Base-by-base conservation (phyloP, 2,797 vertebrate genomes). In the Cyprinella venusta region DNA sequence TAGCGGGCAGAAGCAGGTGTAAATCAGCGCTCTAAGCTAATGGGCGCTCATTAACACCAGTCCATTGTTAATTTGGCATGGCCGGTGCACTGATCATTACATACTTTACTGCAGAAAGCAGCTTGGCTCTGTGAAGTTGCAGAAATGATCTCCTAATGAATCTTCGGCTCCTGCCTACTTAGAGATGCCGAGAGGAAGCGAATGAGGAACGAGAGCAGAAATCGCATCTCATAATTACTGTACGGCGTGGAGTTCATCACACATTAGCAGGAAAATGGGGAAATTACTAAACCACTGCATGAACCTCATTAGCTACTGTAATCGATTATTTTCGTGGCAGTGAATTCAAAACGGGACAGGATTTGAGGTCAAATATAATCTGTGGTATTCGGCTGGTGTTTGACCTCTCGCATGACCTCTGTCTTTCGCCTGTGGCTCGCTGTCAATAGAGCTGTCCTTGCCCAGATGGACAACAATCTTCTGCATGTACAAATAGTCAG, bases 51-150 rank as follows among this genome's bases (percentile, higher is more conserved):
- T 96, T 95, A 95, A 94, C 93, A 93, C 91, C 92, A 92, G 94
- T 92, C 94, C 93, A 93, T 93, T 95, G 95, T 93, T 96, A 94
- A 96, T 95, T 95, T 95, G 94, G 93, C 93, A 91, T 93, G 92
- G 95, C 92, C 92, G 89, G 90, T 92, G 93, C 91, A 92, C 86
- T 88, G 95, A 94, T 94, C 94, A 93, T 94, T 95, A 96, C 94
- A 95, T 93, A 94, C 93, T 92, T 91, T 91, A 95, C 93, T 94
- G 93, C 93, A 93, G 93, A 92, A 91, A 93, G 91, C 90, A 89
- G 90, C 88, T 92, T 89, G 86, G 82, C 81, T 82, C 87, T 38
- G 74, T 70, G 81, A 21, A 76, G 72, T 56, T 67, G 24, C 48
- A n/a, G 86, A 88, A 88, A 88, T 88, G 65, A 88, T 75, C 74